Base-by-base conservation (phyloP, 2,888 invertebrate species). In the Ferrisia virgata region DNA sequence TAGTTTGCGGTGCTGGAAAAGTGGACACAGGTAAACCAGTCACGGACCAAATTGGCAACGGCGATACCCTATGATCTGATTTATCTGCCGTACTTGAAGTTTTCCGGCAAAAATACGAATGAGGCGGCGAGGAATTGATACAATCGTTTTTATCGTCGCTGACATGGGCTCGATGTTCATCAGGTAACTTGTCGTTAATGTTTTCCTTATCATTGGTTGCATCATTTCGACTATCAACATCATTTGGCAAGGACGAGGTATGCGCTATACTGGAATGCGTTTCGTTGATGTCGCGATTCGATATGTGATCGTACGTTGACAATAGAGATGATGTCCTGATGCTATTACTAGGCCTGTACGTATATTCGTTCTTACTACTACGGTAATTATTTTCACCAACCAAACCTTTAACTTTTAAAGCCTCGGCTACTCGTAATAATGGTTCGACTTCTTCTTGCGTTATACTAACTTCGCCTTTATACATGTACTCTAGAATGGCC, bases 401-500 rank as follows among this genome's bases (percentile, higher is more conserved):
- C 8, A 92, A 88, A 0, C 92, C 92, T 87, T 92, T 92, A 22
- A 92, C 91, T 88, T 91, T 91, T 9, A 93, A 87, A 8, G 91
- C 89, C 87, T 91, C 91, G 0, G 92, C 92, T 3, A 92, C 90
- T 87, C 91, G 91, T 18, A 93, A 88, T 78, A 93, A 88, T 0
- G 90, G 91, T 0, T 90, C 90, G 28, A 93, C 87, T 88, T 95
- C 94, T 85, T 94, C 94, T 88, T 95, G 95, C 13, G 94, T 94
- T 15, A 97, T 94, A 88, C 96, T 96, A 28, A 96, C 96, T 89
- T 96, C 95, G 0, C 96, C 97, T 83, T 94, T 93, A 89, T 97
- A 97, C 95, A 97, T 96, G 89, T 96, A 97, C 88, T 96, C 95
- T 31, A 97, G 90, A 13, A 97, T 93, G 0, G 96, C 95, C 86